Evolutionary conservation across 2,113 vertebrate genomes (phyloP), one percentile per base, ranked within the genome.

Genomic region (Bujurquina vittata): DNA sequence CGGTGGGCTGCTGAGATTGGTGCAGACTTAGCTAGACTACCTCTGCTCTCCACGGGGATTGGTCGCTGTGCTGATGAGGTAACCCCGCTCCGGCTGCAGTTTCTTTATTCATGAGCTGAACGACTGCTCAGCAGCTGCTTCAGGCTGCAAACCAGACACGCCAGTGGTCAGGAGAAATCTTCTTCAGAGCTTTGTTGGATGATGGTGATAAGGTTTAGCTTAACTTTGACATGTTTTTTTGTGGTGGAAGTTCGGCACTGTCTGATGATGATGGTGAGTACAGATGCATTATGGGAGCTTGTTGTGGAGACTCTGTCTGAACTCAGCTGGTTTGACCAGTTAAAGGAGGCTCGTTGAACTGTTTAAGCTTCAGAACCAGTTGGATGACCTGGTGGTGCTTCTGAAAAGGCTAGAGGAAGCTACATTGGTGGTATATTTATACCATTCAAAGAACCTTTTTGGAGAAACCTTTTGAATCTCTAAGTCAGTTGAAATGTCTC

Each of bases 221-320:
- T 9, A 54, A 18, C 9, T 26, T n/a, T 60, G 54, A 35, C 43
- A 89, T 83, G 80, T 86, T 75, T 75, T 89, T 86, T 2, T 86
- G 84, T 81, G 74, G 63, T 77, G 58, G 72, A 37, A 86, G 72
- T 37, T 80, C 72, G 63, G 52, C 10, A 15, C 4, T 29, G 43
- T 75, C 75, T 77, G 76, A 80, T 65, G 85, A 77, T 72, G 80
- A 86, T 46, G 83, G 84, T 85, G 84, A 88, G 83, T 85, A 82
- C 46, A 62, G 83, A 79, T 88, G 86, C 58, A 77, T 77, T 29
- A 22, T 84, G 74, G 74, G 62, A 79, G 54, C 7, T 7, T 23
- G 57, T 76, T 31, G 67, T 54, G 67, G 6, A 17, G 26, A 33
- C 54, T 54, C 10, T 54, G 43, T 54, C 65, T 52, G 26, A 72